Conservation (phyloP, 37 sponge, comb jelly and placozoan species). For the Agelas oroides region DNA sequence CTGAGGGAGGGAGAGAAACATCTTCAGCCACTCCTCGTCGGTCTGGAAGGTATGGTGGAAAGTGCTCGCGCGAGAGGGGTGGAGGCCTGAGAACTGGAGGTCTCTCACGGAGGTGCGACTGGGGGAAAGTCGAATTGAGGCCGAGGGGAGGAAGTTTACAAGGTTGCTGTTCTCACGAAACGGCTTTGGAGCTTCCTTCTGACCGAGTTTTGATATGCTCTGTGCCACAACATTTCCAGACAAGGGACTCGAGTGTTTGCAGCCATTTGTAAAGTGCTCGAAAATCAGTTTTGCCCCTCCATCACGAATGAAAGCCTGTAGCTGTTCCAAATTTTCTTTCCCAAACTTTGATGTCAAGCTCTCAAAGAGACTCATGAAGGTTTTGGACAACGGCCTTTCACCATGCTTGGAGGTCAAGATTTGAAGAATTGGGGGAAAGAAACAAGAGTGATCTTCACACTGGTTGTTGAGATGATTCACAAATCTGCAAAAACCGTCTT, state of each 20-base stretch:
- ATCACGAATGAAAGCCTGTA: constrained; percentile 19
- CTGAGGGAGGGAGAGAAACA: constrained; percentile 36
- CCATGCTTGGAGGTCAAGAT: constrained; percentile 9
- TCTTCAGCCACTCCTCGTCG: constrained; percentile 24
- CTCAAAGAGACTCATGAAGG: constrained; percentile 35
- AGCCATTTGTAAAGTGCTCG: constrained; percentile 25
- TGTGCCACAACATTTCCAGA: not conserved
- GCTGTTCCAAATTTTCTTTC: not conserved
- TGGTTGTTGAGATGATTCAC: constrained; percentile 32
- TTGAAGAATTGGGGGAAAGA: constrained; percentile 39
- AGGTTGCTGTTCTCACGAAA: constrained; percentile 28
- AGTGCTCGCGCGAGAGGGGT: constrained; percentile 16
- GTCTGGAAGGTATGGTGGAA: constrained; percentile 44
- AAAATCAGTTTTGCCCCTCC: constrained; percentile 58
- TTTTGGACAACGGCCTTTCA: constrained; percentile 12
- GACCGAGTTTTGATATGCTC: constrained; percentile 31
- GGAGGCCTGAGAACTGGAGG: not conserved
- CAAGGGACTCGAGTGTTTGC: not conserved
- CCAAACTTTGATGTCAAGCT: not conserved
- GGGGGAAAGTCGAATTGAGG: not conserved
- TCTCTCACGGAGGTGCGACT: constrained; percentile 15
- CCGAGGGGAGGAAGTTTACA: constrained; percentile 48
- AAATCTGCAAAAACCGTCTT: not conserved
- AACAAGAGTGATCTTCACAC: constrained; percentile 44
- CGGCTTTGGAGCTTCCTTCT: constrained; percentile 26